Evolutionary conservation across 2,113 vertebrate genomes (phyloP).

Genomic region (Muntiacus muntjak): DNA sequence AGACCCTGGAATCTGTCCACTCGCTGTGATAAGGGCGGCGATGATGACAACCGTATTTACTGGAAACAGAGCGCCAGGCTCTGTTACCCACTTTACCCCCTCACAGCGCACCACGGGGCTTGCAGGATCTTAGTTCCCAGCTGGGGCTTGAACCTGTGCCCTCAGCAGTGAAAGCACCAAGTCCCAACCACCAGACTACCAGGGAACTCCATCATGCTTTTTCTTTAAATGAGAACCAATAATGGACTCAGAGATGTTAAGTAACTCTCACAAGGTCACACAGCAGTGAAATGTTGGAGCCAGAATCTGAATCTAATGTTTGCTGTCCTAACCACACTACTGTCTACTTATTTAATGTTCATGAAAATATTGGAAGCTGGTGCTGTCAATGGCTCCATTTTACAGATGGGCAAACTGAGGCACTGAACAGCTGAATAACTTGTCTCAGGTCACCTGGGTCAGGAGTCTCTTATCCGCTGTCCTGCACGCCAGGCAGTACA

Average conservation of each 20-base stretch:
- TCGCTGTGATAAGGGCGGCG: not conserved
- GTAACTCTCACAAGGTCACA: not conserved
- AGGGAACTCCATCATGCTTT: not conserved
- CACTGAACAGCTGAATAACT: not conserved
- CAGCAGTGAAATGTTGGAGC: not conserved
- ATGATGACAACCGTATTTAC: not conserved
- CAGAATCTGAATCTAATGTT: not conserved
- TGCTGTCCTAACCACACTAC: not conserved
- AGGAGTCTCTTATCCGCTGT: not conserved
- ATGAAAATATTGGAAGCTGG: not conserved
- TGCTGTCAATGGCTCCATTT: not conserved
- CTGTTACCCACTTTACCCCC: not conserved
- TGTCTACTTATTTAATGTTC: not conserved
- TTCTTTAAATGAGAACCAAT: not conserved
- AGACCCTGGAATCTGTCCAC: not conserved
- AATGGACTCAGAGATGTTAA: not conserved
- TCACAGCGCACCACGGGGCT: accelerated
- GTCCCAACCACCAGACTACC: not conserved
- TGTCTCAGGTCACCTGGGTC: not conserved
- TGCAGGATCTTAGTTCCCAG: not conserved
- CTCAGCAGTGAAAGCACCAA: not conserved
- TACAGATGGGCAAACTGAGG: not conserved
- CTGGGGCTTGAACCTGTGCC: not conserved
- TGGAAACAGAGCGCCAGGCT: not conserved
- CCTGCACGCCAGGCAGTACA: not conserved